Evolutionary conservation across 2,797 vertebrate genomes (phyloP), one percentile per base, ranked within the genome.

Genomic region (Limnodromus scolopaceus): DNA sequence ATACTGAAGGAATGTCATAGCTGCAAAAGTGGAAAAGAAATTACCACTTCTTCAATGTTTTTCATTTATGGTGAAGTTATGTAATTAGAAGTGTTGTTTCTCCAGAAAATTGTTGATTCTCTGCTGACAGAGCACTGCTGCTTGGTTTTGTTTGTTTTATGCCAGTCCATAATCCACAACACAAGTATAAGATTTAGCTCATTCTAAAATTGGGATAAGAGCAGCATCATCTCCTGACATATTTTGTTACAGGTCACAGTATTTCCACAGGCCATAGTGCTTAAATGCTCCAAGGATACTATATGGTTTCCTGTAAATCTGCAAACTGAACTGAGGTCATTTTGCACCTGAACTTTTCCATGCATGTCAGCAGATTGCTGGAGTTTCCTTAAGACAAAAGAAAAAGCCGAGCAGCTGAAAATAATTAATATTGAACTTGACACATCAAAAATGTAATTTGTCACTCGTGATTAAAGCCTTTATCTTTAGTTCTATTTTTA

Each of bases 371-470:
- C 90, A 96, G 92, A 93, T 86, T 96, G 86, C 66, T 92, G 84
- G 39, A 97, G 93, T 89, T 97, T 96, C 87, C 82, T 93, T 95
- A 93, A 97, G 88, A 97, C 89, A 97, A 96, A 96, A 96, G 95
- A 86, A 83, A 95, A 94, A 87, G 55, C 79, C 94, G 78, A 93
- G 82, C 91, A 95, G 96, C 96, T 97, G 96, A 96, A 97, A 96
- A 96, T 84, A 96, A 97, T 97, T 97, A 97, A 97, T 97, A 97
- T 97, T 96, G 93, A 96, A 97, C 94, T 96, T 96, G 96, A 97
- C 96, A 97, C 94, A 96, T 97, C 95, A 97, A 97, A 97, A 97
- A 97, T 97, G 86, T 94, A 86, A 92, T 96, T 96, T 97, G 93
- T 97, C 96, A 95, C 79, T 95, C 97, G 89, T 95, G 95, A 96